Evolutionary conservation across 2,888 invertebrate genomes (phyloP).

Genomic region (Pyralis farinalis): DNA sequence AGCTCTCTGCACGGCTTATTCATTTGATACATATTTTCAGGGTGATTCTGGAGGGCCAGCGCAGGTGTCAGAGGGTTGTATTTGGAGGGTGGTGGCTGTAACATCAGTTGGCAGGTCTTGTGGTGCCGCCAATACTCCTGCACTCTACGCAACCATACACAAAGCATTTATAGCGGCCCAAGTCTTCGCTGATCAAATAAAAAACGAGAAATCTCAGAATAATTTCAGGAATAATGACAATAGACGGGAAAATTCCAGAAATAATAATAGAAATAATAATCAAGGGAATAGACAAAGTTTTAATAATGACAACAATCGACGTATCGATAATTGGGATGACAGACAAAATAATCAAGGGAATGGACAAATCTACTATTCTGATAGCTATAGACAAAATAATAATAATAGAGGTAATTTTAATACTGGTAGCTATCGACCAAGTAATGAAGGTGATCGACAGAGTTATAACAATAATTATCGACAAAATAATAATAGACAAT

Average conservation of each 20-base stretch:
- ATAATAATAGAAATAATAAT: neutral
- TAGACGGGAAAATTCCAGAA: neutral
- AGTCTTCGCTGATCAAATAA: slow-evolving; percentile 20
- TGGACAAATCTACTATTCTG: neutral
- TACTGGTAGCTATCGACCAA: too few species aligned
- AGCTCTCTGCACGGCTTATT: neutral
- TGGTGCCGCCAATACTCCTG: slow-evolving; percentile 60
- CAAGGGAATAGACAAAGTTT: neutral
- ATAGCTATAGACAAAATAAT: slow-evolving; percentile 1
- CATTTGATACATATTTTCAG: slow-evolving; percentile 28
- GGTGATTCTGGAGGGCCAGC: slow-evolving; percentile 72
- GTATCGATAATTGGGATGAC: neutral
- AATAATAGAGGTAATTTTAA: neutral
- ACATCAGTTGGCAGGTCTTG: slow-evolving; percentile 65
- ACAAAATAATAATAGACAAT: slow-evolving; percentile 3
- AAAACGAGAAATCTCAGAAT: slow-evolving; percentile 1
- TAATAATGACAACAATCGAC: slow-evolving; percentile 1
- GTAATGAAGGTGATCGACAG: neutral
- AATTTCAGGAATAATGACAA: slow-evolving; percentile 1
- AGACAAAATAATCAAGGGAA: neutral
- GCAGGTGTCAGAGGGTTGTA: slow-evolving; percentile 61
- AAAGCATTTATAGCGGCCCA: slow-evolving; percentile 35
- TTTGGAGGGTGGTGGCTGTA: slow-evolving; percentile 62
- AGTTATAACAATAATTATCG: neutral
- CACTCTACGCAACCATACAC: slow-evolving; percentile 51